Evolutionary conservation across 2,797 vertebrate species (phyloP).

Genomic region (Dermochelys coriacea): DNA sequence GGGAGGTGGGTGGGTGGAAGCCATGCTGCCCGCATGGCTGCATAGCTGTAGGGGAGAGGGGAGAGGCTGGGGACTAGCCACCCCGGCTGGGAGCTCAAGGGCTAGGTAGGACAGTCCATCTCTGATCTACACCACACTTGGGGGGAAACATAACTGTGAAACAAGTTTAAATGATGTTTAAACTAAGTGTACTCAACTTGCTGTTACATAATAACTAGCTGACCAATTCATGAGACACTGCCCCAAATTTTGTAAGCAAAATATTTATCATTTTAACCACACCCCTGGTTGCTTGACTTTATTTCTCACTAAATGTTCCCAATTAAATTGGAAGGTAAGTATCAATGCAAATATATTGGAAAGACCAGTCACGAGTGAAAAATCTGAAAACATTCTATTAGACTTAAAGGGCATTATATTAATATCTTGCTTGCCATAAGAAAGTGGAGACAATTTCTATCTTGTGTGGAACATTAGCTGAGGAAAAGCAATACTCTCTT

Average conservation of each 20-base stretch:
- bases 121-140: not conserved
- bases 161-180: not conserved
- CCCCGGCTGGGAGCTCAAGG: no score
- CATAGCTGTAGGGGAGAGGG: no score
- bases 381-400: not conserved
- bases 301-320: not conserved
- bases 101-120: no score
- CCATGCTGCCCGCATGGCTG: no score
- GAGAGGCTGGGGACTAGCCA: no score
- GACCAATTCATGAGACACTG: not conserved
- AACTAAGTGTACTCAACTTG: not conserved
- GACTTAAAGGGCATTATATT: not conserved
- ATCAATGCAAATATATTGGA: not conserved
- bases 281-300: not conserved
- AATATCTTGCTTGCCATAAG: not conserved
- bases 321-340: not conserved
- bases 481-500: not conserved
- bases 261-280: not conserved
- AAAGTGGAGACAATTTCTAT: not conserved
- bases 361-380: not conserved
- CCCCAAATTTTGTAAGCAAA: not conserved
- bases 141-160: not conserved
- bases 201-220: not conserved
- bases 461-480: slow-evolving; percentile 1
- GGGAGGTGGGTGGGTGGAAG: no score